Conservation (phyloP, 2,888 invertebrate genomes). For the Abscondita cerata region DNA sequence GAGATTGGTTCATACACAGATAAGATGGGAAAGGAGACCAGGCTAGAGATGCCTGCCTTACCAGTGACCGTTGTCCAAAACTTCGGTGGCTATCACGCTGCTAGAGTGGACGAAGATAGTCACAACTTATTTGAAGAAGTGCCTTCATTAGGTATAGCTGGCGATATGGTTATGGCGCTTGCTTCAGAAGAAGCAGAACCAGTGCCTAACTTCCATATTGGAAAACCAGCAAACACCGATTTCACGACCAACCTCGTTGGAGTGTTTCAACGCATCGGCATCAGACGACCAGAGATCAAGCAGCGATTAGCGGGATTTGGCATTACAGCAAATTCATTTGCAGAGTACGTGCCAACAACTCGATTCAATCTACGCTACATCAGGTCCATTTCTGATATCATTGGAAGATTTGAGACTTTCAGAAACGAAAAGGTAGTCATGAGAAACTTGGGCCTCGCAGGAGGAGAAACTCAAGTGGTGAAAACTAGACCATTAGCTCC, state of each 20-base stretch:
- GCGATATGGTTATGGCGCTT: slow-evolving; percentile 50
- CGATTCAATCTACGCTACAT: too few species aligned
- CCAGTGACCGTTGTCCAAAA: slow-evolving; percentile 41
- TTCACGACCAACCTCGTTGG: slow-evolving; percentile 41
- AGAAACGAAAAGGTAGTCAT: too few species aligned
- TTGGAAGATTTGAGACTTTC: too few species aligned
- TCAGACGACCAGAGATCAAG: slow-evolving; percentile 39
- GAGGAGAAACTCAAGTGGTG: too few species aligned
- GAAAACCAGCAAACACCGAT: slow-evolving; percentile 35
- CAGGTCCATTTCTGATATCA: too few species aligned
- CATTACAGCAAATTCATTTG: too few species aligned
- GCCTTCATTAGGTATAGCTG: too few species aligned
- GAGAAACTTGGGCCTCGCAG: too few species aligned
- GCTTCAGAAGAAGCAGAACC: slow-evolving; percentile 43
- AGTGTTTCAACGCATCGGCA: slow-evolving; percentile 39
- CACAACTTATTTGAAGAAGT: slow-evolving; percentile 52
- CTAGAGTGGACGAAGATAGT: slow-evolving; percentile 36
- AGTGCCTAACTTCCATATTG: slow-evolving; percentile 44
- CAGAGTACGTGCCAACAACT: too few species aligned
- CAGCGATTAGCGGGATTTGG: too few species aligned
- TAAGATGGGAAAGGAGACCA: slow-evolving; percentile 47
- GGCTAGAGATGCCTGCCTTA: slow-evolving; percentile 39
- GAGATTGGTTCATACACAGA: slow-evolving; percentile 44
- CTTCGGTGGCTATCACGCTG: slow-evolving; percentile 46
- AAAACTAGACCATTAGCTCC: too few species aligned